Conservation (phyloP, 2,113 vertebrate species). For the Pygoscelis antarcticus region DNA sequence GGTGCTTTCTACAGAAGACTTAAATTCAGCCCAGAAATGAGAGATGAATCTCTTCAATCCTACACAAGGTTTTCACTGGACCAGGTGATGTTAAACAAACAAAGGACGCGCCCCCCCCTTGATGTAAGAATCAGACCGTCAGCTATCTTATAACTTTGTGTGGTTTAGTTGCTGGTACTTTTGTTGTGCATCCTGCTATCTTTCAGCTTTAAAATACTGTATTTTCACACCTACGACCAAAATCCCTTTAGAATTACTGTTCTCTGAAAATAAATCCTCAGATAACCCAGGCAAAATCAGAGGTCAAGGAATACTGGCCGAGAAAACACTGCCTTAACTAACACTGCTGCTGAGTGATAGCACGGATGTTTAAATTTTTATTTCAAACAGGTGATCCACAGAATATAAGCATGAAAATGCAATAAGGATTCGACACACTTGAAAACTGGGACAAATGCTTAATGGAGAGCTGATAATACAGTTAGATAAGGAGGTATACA, state of each 20-base stretch:
- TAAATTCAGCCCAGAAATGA: neutral
- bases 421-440: neutral
- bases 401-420: neutral
- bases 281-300: neutral
- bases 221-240: neutral
- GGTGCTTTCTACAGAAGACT: neutral
- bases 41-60: neutral
- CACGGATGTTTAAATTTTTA: neutral
- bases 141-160: neutral
- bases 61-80: neutral
- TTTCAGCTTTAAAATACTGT: neutral
- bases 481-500: neutral
- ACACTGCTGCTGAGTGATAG: neutral
- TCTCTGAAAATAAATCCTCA: neutral
- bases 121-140: neutral
- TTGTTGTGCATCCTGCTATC: neutral
- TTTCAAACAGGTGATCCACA: neutral
- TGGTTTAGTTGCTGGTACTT: neutral
- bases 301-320: neutral
- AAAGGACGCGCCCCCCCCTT: neutral
- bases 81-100: neutral
- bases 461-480: neutral
- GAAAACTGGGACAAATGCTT: constrained; percentile 1
- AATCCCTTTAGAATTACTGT: neutral
- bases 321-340: neutral